These are phyloP conservation scores for Hemichromis elongatus DNA, from an alignment of 2,113 vertebrate genomes.

Conservation along the genomic window DNA sequence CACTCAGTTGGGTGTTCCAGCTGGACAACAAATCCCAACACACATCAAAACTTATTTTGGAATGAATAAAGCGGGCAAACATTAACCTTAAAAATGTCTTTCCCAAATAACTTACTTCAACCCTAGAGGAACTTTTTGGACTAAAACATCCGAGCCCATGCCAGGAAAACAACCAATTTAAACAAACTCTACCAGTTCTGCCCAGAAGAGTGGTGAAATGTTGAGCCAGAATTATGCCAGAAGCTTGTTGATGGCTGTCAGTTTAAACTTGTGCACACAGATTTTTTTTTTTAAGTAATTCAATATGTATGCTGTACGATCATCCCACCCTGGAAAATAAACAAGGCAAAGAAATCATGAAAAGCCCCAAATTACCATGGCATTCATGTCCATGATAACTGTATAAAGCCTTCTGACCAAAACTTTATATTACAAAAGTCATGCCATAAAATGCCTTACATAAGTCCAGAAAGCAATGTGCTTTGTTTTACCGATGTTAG, in stretches of 20 bases:
- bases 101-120: not conserved
- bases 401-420: not conserved
- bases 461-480: not conserved
- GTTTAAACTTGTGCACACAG: not conserved
- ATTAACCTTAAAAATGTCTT: not conserved
- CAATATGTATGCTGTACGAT: not conserved
- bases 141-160: not conserved
- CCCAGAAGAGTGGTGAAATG: not conserved
- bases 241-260: not conserved
- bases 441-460: constrained; percentile 3
- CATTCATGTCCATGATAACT: not conserved
- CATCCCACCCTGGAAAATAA: not conserved
- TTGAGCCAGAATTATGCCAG: not conserved
- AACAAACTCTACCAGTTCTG: not conserved
- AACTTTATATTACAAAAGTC: not conserved
- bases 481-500: not conserved
- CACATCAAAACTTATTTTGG: no score
- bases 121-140: not conserved
- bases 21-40: no score
- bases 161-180: not conserved
- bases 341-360: not conserved
- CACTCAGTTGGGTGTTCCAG: no score
- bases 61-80: not conserved
- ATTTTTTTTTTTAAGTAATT: not conserved
- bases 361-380: not conserved